phyloP scores from a whole-genome alignment of 2,797 vertebrate genomes.

The Cetoscarus ocellatus region DNA sequence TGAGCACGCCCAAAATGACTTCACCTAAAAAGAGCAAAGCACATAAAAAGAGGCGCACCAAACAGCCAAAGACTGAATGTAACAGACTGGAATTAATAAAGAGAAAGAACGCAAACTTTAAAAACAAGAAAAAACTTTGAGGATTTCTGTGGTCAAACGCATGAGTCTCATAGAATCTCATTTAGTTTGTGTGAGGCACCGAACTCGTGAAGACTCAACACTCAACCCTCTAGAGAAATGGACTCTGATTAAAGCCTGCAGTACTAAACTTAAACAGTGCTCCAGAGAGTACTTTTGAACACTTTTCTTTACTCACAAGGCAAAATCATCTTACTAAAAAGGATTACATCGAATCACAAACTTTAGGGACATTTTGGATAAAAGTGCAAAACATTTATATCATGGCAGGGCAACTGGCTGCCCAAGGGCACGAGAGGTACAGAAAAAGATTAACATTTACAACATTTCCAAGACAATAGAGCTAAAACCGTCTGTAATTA shows the following conservation, averaged over 20 bases:
- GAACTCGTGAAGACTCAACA: slow-evolving; percentile 16
- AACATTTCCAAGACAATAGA: no score
- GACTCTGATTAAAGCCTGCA: slow-evolving; percentile 8
- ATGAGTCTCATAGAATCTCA: background rate
- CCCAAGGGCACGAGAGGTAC: no score
- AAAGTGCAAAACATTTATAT: no score
- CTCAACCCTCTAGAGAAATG: slow-evolving; percentile 2
- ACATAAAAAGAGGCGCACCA: slow-evolving; percentile 23
- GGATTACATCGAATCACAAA: no score
- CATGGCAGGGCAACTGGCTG: no score
- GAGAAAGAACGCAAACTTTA: background rate
- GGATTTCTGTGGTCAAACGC: background rate
- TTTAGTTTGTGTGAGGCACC: slow-evolving; percentile 3
- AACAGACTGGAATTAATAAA: background rate
- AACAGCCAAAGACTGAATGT: slow-evolving; percentile 2
- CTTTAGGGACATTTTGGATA: no score
- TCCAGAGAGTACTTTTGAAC: background rate
- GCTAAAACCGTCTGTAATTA: no score
- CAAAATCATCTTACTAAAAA: background rate
- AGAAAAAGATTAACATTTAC: no score
- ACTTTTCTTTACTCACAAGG: background rate
- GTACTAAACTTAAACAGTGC: slow-evolving; percentile 14
- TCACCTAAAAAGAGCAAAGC: slow-evolving; percentile 41
- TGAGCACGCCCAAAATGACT: slow-evolving; percentile 44
- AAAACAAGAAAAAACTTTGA: background rate